Evolutionary conservation across 2,113 vertebrate genomes (phyloP), one percentile per base, ranked within the genome.

Genomic region (Petrocephalus zakoni): DNA sequence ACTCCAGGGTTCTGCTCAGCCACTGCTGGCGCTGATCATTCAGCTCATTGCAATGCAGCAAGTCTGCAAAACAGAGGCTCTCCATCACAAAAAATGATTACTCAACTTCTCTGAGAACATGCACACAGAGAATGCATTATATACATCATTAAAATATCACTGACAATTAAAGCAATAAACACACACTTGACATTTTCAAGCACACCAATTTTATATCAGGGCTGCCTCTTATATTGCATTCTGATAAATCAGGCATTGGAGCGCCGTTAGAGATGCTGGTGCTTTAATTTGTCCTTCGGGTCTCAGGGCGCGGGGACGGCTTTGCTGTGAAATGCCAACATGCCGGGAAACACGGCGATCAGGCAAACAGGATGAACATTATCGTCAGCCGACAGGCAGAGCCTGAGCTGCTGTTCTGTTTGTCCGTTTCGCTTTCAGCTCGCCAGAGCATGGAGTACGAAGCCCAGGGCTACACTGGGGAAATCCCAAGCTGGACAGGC

Each of bases 31-130:
- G 93, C 93, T 94, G 93, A 92, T 83, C 91, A 91, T 95, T 93
- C 82, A 92, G 93, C 87, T 96, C 95, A 25, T 96, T 97, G 92
- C 96, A 97, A 53, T 93, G 93, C 90, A 96, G 93, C 61, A 87
- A 91, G 93, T 95, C 94, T 96, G 93, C 92, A 92, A 47, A 91
- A 83, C 89, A 89, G 58, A 55, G 75, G 55, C 87, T 78, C 88
- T 89, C 15, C 46, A n/a, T 83, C 46, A 34, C 22, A 34, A 34
- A 51, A 85, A 51, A 53, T 34, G 15, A 34, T 53, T 53, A 47
- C 34, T 55, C 47, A 29, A 21, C 47, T 52, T 29, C 47, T 25
- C 22, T 7, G n/a, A 10, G 10, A 13, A 29, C 10, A 49, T 55
- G 11, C 49, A 85, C 83, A 3, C 83, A 55, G 51, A 85, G 47